phyloP scores from a whole-genome alignment of 2,797 vertebrate species.

The Eulemur rubriventer region DNA sequence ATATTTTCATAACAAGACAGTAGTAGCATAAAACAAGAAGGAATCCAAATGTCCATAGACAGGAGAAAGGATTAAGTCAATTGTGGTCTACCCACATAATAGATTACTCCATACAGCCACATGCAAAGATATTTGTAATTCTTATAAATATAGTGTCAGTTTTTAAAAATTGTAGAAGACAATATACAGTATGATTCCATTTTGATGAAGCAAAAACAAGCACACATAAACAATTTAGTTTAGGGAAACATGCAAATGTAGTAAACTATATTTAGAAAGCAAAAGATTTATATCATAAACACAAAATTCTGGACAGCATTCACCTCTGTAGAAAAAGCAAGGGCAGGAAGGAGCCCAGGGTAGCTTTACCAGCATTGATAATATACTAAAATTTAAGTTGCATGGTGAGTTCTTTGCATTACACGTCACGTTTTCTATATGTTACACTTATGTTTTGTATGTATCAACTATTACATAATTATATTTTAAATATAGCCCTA shows the following conservation, averaged over 20 bases:
- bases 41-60: neutral
- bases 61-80: neutral
- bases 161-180: neutral
- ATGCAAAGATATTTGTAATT: neutral
- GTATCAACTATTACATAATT: neutral
- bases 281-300: neutral
- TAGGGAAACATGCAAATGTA: neutral
- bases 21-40: neutral
- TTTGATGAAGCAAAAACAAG: neutral
- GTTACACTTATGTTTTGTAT: neutral
- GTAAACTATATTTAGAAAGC: constrained; percentile 5
- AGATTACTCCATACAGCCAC: neutral
- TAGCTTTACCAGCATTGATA: neutral
- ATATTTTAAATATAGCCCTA: neutral
- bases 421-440: neutral
- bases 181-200: neutral
- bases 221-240: neutral
- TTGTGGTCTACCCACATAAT: neutral
- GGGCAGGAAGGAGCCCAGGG: neutral
- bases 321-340: neutral
- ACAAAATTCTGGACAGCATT: neutral
- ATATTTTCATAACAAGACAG: neutral
- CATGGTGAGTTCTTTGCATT: neutral
- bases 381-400: neutral
- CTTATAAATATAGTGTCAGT: neutral